Conservation (phyloP, 2,888 invertebrate species). For the Tinea semifulvella region DNA sequence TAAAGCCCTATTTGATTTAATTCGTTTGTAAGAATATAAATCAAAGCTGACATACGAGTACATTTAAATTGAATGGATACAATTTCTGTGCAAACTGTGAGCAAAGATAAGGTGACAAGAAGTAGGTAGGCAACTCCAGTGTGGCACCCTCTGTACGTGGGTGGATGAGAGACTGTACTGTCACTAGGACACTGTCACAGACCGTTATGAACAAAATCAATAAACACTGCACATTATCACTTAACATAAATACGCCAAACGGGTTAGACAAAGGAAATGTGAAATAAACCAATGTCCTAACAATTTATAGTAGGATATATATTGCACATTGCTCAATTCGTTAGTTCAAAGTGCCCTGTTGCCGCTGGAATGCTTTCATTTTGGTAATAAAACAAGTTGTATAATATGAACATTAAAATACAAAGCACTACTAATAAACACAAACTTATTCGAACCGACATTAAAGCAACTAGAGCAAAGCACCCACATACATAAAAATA, state of each 20-base stretch:
- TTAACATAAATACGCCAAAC: conserved; percentile 8
- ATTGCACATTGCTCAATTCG: too few species aligned
- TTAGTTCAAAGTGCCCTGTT: too few species aligned
- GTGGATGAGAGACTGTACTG: conserved; percentile 7
- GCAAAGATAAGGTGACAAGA: conserved; percentile 7
- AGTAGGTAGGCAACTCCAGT: conserved; percentile 2
- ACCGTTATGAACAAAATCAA: conserved; percentile 12
- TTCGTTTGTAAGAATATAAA: neutral
- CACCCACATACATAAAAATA: neutral
- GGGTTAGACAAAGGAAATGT: conserved; percentile 5
- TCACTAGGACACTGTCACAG: conserved; percentile 5
- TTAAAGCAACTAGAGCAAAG: neutral
- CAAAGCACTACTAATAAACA: too few species aligned
- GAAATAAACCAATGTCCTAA: too few species aligned
- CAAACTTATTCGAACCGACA: neutral
- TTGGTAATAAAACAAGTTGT: too few species aligned
- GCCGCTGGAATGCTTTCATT: too few species aligned
- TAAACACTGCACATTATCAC: conserved; percentile 5
- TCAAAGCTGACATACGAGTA: neutral
- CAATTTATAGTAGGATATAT: too few species aligned
- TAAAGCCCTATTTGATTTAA: too few species aligned
- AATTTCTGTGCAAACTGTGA: conserved; percentile 3
- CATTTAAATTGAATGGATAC: too few species aligned
- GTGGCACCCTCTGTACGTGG: conserved; percentile 1
- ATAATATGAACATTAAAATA: too few species aligned